A percentile compares a stretch with the other conserved stretches of the same genome.
phyloP scores from a whole-genome alignment of 1,140 invertebrate species.

The Whitmania pigra region DNA sequence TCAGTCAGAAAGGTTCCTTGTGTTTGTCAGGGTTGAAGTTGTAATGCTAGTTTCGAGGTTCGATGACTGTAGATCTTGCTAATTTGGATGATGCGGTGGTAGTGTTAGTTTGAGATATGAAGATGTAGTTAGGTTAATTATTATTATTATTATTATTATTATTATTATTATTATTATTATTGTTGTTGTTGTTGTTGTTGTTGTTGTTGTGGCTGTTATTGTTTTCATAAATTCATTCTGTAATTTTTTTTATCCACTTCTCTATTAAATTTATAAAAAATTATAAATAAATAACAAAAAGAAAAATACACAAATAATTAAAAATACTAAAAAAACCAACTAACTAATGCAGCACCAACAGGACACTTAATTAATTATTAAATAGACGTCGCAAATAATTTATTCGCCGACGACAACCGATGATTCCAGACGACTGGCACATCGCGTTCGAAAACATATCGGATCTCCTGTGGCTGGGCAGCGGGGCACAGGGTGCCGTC shows the following conservation, averaged over 20 bases:
- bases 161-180: conserved; percentile 1
- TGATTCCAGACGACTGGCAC: conserved; percentile 61
- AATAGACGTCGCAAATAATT: neutral
- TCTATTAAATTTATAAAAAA: too few species aligned
- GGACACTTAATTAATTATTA: neutral
- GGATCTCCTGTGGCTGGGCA: conserved; percentile 80
- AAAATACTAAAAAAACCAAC: too few species aligned
- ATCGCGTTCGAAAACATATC: conserved; percentile 84
- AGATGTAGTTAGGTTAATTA: too few species aligned
- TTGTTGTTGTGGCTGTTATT: neutral
- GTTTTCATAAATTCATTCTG: too few species aligned
- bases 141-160: neutral
- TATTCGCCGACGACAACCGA: too few species aligned
- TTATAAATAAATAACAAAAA: too few species aligned
- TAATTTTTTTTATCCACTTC: too few species aligned
- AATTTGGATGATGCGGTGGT: neutral
- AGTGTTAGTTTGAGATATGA: neutral
- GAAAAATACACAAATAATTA: too few species aligned
- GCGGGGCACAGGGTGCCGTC: conserved; percentile 88
- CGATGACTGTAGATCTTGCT: neutral
- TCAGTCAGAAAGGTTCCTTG: conserved; percentile 46
- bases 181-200: neutral
- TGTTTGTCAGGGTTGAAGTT: neutral
- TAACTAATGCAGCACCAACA: too few species aligned
- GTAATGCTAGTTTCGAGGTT: neutral